These are phyloP conservation scores for Gallinago undulata DNA, from an alignment of 2,113 vertebrate species.

Conservation along the genomic window DNA sequence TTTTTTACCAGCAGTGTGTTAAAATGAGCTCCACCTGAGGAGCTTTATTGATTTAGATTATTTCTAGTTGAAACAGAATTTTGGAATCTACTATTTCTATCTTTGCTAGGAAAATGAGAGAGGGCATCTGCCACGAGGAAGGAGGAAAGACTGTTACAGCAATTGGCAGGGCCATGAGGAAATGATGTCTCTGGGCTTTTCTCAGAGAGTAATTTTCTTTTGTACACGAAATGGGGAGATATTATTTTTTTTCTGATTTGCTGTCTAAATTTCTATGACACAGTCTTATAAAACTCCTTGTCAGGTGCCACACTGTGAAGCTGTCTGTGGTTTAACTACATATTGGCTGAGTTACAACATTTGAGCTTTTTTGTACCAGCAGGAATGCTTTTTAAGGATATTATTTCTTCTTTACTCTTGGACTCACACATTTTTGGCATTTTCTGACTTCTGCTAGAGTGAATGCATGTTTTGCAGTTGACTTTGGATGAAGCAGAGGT, in stretches of 20 bases:
- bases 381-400: neutral
- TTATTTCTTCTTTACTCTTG: neutral
- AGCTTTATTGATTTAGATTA: neutral
- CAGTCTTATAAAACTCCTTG: accelerated
- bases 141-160: neutral
- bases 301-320: neutral
- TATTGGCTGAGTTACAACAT: neutral
- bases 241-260: neutral
- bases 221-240: neutral
- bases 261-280: neutral
- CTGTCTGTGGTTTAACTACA: neutral
- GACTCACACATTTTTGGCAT: neutral
- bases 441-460: neutral
- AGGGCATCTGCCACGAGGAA: neutral
- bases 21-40: neutral
- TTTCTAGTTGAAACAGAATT: neutral
- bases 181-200: neutral
- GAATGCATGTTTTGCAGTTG: neutral
- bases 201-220: neutral
- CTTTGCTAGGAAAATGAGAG: neutral
- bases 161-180: neutral
- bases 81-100: neutral
- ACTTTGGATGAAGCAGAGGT: neutral
- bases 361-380: neutral
- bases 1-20: neutral